These are phyloP conservation scores for Hirtodrosophila duncani DNA, from an alignment of 2,888 invertebrate species.

Conservation along the genomic window DNA sequence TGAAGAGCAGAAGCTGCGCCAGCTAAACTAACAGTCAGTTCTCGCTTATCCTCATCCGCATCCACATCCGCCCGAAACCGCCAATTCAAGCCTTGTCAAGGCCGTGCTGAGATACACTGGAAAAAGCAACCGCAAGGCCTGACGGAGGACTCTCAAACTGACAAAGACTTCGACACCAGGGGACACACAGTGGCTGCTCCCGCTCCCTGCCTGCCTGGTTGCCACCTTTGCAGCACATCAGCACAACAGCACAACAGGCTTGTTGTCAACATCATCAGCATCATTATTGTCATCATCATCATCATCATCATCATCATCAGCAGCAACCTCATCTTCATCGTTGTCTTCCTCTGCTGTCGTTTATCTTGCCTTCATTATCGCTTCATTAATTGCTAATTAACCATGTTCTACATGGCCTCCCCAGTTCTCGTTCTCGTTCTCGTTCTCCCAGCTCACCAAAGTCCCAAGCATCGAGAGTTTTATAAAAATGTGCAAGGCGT, in stretches of 20 bases:
- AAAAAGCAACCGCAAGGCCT: neutral
- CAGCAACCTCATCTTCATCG: slow-evolving; percentile 13
- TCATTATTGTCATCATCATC: slow-evolving; percentile 14
- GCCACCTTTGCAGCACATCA: slow-evolving; percentile 20
- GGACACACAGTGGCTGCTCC: slow-evolving; percentile 6
- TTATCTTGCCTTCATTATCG: slow-evolving; percentile 76
- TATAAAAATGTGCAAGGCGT: slow-evolving; percentile 64
- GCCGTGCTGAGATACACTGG: slow-evolving; percentile 29
- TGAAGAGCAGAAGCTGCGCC: slow-evolving; percentile 16
- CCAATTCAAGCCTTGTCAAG: slow-evolving; percentile 42
- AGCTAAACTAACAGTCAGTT: slow-evolving; percentile 24
- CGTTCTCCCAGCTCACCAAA: too few relatives aligned
- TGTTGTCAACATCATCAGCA: slow-evolving; percentile 28
- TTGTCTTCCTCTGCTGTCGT: slow-evolving; percentile 44
- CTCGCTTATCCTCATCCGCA: slow-evolving; percentile 43
- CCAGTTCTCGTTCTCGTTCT: slow-evolving; percentile 11
- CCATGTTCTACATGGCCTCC: slow-evolving; percentile 73
- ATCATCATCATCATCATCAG: slow-evolving; percentile 16
- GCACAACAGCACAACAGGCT: slow-evolving; percentile 1
- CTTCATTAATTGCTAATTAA: slow-evolving; percentile 78
- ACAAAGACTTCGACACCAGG: slow-evolving; percentile 43
- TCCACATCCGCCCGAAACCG: neutral
- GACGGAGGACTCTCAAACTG: slow-evolving; percentile 24
- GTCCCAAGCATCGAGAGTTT: slow-evolving; percentile 22
- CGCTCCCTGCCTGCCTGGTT: slow-evolving; percentile 6